These are phyloP conservation scores for Papilio gigon DNA, from an alignment of 2,888 invertebrate species.

Conservation along the genomic window DNA sequence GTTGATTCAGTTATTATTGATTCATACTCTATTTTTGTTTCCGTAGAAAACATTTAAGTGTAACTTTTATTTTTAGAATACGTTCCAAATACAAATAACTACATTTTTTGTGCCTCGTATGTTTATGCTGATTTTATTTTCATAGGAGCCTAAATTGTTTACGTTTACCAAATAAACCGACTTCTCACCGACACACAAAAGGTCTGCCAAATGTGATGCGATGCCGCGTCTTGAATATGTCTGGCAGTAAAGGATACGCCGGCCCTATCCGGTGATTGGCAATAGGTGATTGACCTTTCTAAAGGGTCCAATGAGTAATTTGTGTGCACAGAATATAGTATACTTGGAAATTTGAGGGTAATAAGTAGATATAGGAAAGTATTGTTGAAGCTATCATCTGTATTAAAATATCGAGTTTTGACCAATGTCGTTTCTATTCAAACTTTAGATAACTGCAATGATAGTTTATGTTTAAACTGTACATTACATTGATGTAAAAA, in stretches of 20 bases:
- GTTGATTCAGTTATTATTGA: not conserved
- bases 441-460: too few species aligned
- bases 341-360: slow-evolving; percentile 9
- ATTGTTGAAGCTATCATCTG: not conserved
- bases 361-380: slow-evolving; percentile 10
- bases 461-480: too few species aligned
- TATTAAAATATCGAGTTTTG: not conserved
- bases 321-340: slow-evolving; percentile 12
- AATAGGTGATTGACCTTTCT: slow-evolving; percentile 25
- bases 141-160: not conserved
- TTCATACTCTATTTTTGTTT: too few species aligned
- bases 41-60: too few species aligned
- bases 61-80: too few species aligned
- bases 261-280: slow-evolving; percentile 25
- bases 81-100: too few species aligned
- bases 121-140: not conserved
- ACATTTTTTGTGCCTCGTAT: too few species aligned
- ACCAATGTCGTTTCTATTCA: too few species aligned
- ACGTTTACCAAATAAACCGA: not conserved
- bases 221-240: slow-evolving; percentile 1
- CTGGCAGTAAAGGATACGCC: slow-evolving; percentile 21
- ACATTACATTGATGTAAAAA: too few species aligned
- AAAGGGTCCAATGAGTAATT: slow-evolving; percentile 9
- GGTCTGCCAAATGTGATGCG: slow-evolving; percentile 17
- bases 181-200: not conserved